Base-by-base conservation (phyloP, 1,140 invertebrate genomes). In the Parapsyche elsis region DNA sequence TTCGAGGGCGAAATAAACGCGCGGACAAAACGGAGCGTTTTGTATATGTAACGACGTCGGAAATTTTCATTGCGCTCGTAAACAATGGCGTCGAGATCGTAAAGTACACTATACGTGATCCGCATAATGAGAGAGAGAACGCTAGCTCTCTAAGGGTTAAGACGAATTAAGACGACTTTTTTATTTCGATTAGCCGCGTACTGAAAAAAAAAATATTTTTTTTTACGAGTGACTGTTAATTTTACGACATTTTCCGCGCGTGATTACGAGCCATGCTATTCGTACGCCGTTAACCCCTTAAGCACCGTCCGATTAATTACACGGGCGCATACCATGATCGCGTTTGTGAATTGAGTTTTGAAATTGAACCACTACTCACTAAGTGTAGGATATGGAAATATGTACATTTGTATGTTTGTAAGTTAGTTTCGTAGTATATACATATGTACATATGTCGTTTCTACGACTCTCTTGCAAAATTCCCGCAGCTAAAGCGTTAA, bases 41-140 rank as follows among this genome's bases (percentile, higher is more conserved):
- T 64, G 46, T 77, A 57, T 53, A 67, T 30, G 71, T 77, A 57
- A 44, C 10, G 57, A 9, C 71, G 7, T 73, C 9, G 9, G 75
- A 77, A 77, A 77, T 64, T 77, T 77, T 77, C 59, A 77, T 77
- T 77, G 75, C 75, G 53, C 26, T 77, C 75, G 75, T 77, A 77
- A 77, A 77, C 75, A 61, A 77, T 77, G 12, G 75, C 57, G 26
- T 46, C 38, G 9, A 23, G 16, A 16, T 49, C 71, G 75, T 77
- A 53, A 64, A 77, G 44, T n/a, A 21, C 46, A 57, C 23, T 24
- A 21, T 10, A 67, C 75, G 75, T 64, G 75, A 77, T 53, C 26
- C 53, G 75, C 46, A 77, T 77, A 57, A 23, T 21, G 21, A n/a
- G 14, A 38, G 14, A 19, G 70, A 16, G 7, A 14, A 2, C 61